These are phyloP conservation scores for Aurelia sp. DNA, from an alignment of 30 jellyfish, hydroid and myxozoan genomes.

Conservation along the genomic window DNA sequence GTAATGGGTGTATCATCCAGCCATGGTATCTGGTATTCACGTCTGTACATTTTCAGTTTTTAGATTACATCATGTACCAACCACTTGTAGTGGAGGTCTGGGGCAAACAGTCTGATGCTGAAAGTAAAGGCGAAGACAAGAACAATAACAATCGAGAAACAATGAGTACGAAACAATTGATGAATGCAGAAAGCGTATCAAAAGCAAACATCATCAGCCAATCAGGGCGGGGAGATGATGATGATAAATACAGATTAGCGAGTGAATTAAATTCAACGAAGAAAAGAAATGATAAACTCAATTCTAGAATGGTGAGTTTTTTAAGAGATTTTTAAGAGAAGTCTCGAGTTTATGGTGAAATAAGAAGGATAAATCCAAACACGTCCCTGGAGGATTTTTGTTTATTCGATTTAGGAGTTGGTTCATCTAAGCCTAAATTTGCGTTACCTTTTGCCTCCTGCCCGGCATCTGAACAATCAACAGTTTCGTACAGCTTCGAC, in stretches of 20 bases:
- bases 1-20: no score
- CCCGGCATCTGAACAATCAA: no score
- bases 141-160: constrained; percentile 18
- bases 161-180: constrained; percentile 90
- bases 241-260: constrained; percentile 58
- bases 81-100: constrained; percentile 90
- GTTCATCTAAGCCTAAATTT: no score
- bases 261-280: constrained; percentile 76
- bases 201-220: constrained; percentile 16
- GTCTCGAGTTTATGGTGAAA: no score
- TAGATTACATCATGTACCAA: constrained; percentile 78
- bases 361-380: no score
- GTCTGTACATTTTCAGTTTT: constrained; percentile 15
- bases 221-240: constrained; percentile 67
- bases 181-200: constrained; percentile 83
- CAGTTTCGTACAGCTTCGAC: no score
- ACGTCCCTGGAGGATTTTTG: no score
- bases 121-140: constrained; percentile 8
- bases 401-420: no score
- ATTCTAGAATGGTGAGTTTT: constrained; percentile 66
- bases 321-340: no score
- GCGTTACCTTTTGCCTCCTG: no score
- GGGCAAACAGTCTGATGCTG: constrained; percentile 90
- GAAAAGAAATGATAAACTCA: constrained; percentile 86
- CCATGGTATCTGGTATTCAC: no score